Percentiles rank a stretch among this genome's conserved stretches.
These are phyloP conservation scores for Phrynocephalus versicolor DNA, from an alignment of 2,113 vertebrate genomes.

Conservation along the genomic window DNA sequence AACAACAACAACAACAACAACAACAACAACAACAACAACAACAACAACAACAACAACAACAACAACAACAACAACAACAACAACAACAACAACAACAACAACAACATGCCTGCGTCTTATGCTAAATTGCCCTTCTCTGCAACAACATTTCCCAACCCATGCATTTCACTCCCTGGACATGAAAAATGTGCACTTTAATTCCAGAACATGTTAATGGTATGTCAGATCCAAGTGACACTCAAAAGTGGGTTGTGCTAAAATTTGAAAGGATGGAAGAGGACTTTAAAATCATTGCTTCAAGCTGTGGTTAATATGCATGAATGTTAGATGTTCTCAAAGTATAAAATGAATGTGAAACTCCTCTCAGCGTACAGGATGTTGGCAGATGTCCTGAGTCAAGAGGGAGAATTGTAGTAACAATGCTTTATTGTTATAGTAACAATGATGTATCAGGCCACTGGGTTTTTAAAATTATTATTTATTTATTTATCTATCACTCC, in stretches of 20 bases:
- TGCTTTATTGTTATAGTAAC: background rate
- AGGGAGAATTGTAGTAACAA: background rate
- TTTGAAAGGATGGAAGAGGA: background rate
- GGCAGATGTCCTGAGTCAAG: background rate
- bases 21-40: too few species aligned
- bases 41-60: too few species aligned
- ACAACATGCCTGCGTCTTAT: background rate
- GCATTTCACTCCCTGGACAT: background rate
- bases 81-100: too few species aligned
- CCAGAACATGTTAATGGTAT: background rate
- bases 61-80: too few species aligned
- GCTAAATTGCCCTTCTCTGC: constrained; percentile 19
- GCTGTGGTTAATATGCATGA: background rate
- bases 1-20: too few species aligned
- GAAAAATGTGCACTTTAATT: background rate
- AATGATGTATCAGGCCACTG: background rate
- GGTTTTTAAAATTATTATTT: too few species aligned
- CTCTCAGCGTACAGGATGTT: background rate
- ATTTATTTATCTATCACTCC: too few species aligned
- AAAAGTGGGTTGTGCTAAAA: background rate
- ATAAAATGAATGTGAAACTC: background rate
- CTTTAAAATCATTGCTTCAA: background rate
- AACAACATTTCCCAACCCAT: background rate
- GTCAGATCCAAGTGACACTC: background rate
- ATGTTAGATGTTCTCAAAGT: background rate